Evolutionary conservation across 2,113 vertebrate genomes (phyloP).

Genomic region (Pseudorhombus dupliciocellatus): DNA sequence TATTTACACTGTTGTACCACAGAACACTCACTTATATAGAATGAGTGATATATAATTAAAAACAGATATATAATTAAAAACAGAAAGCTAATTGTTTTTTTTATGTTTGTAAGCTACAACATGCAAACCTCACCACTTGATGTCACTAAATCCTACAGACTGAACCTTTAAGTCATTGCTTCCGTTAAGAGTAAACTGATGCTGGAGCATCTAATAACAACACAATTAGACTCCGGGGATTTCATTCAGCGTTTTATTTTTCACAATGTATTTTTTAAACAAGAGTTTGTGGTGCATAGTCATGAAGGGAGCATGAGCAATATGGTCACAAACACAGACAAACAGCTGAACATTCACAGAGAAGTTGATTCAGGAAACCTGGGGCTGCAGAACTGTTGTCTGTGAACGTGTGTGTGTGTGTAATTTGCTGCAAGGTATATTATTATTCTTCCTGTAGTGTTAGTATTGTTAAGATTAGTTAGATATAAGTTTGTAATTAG

Average conservation of each 20-base stretch:
- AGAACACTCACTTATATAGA: too few species aligned
- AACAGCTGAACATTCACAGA: constrained; percentile 67
- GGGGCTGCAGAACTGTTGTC: constrained; percentile 8
- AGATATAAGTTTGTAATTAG: constrained; percentile 11
- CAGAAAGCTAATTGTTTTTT: too few species aligned
- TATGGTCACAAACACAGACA: constrained; percentile 67
- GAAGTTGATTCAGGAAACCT: constrained; percentile 34
- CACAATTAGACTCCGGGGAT: constrained; percentile 13
- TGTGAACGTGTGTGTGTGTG: background rate
- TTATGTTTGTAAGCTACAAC: too few species aligned
- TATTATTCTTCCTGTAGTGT: constrained; percentile 12
- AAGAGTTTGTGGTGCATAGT: constrained; percentile 79
- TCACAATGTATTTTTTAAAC: constrained; percentile 60
- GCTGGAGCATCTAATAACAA: background rate
- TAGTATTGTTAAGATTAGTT: constrained; percentile 14
- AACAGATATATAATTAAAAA: too few species aligned
- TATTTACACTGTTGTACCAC: too few species aligned
- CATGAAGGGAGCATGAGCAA: constrained; percentile 78
- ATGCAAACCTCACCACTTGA: too few species aligned
- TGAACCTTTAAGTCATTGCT: background rate
- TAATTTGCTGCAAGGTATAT: constrained; percentile 32
- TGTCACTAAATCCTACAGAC: too few species aligned
- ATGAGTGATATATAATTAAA: too few species aligned
- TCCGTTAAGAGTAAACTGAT: too few species aligned
- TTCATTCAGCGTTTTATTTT: constrained; percentile 78